Base-by-base conservation (phyloP, 2,113 vertebrate species). In the Motacilla tschutschensis region DNA sequence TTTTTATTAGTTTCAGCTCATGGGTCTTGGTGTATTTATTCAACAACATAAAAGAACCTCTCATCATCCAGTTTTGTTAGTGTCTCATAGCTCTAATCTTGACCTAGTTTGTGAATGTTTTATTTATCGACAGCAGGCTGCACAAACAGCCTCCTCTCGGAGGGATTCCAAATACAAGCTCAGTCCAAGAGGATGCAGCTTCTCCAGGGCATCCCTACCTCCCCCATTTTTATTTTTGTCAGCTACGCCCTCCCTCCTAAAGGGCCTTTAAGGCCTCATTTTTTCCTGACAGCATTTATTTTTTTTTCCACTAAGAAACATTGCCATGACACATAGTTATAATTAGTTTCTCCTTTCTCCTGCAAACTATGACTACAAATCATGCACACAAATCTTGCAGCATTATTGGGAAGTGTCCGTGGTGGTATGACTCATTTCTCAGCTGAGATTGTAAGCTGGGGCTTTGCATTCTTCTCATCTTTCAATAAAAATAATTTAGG, bases 71-170 rank as follows among this genome's bases (percentile, higher is more conserved):
- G 55, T 83, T 89, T 66, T 94, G 78, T 84, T 83, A 79, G 74
- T 79, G 85, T 81, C 63, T 92, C 62, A 54, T 54, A 83, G 87
- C 86, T 93, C 83, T 91, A 76, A 88, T 94, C 86, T 92, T 94
- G 88, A 93, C 72, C 86, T 84, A 87, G 51, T 90, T 90, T 90
- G 72, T 70, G 59, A 64, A 86, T 84, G 54, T 93, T 93, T 90
- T 82, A 82, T 92, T 91, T 84, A 77, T 86, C 3, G 3, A 43
- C 72, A 90, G 60, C 1, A 1, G 51, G 51, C 78, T 91, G 77
- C 1, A 4, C 85, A 89, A 91, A 87, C 80, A 87, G 17, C 43
- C 70, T 89, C 62, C 44, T 79, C 86, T 91, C 46, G 0, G 53
- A 77, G 79, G 86, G 46, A 74, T 82, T 86, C 57, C 69, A 87